Base-by-base conservation (phyloP, 2,888 invertebrate species). In the Nomada ruficornis region DNA sequence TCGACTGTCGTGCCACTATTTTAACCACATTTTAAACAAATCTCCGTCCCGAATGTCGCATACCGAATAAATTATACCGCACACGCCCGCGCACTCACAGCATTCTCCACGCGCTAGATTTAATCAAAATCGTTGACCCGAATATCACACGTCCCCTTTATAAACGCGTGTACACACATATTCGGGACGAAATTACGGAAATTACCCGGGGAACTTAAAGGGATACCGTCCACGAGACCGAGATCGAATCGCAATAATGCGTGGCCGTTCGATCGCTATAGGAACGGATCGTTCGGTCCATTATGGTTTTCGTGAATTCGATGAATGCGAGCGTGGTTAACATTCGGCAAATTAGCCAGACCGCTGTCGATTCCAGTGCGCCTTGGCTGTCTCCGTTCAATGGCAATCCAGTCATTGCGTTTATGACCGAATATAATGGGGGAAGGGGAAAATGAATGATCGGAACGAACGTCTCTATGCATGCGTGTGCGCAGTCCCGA, bases 221-320 rank as follows among this genome's bases (percentile, higher is more conserved):
- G 36, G 36, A 29, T 13, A 36, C 26, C 57, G 44, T 44, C 20
- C 26, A 13, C 36, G 5, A 57, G 29, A 36, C 13, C 60, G 36
- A 23, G 7, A 42, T 23, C 11, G 64, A 44, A 62, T 77, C 73
- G 29, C 68, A 72, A 59, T 63, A 60, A 69, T 55, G 65, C 64
- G 76, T 72, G 70, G 55, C 44, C 50, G 77, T 54, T 70, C 72
- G 57, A 68, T 77, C 59, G 69, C 64, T 44, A 54, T 44, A 65
- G 57, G 65, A 57, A 26, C 36, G 36, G 44, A 71, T 36, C 70
- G 29, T 54, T 67, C 73, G 54, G 52, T 54, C 62, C 57, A 65
- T 76, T 76, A 80, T 70, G 80, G 83, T 81, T 85, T 82, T 82
- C 81, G 81, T 62, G 77, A 84, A 88, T 88, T 82, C 83, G 80